Evolutionary conservation across 2,113 vertebrate genomes (phyloP), one percentile per base, ranked within the genome.

Genomic region (Opisthocomus hoazin): DNA sequence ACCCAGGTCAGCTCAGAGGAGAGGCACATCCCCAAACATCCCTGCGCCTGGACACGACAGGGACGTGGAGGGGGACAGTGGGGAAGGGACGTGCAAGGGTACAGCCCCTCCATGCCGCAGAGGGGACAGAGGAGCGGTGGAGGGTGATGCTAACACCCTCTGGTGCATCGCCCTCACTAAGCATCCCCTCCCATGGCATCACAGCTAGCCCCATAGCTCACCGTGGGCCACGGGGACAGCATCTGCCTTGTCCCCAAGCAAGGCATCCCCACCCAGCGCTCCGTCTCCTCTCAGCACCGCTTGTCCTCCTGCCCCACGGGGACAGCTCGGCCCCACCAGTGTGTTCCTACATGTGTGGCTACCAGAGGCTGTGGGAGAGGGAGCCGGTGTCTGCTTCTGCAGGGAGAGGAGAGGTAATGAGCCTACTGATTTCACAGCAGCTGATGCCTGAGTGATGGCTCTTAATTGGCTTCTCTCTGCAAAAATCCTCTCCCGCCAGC

Each of bases 381-480:
- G 61, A 85, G 41, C 27, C 70, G 56, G 32, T 83, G 41, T 23
- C 65, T 87, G 45, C 1, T 0, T 88, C 82, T 80, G 45, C 3
- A 1, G 43, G 71, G 92, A 93, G 74, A 94, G 61, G 29, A 86
- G 74, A 63, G 63, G 70, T 94, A 95, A 95, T 50, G 70, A 96
- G 73, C 77, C n/a, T 93, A 70, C 83, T 69, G 51, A 54, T 89
- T 84, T 94, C 56, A 24, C 66, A 90, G 85, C 56, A 92, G 69
- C 87, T 85, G 85, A 71, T 85, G 70, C 73, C 82, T 74, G 77
- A 93, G 37, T 77, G 70, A 79, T 69, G 73, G 48, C 66, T 94
- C 66, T 84, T 96, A 97, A 90, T 89, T 96, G 93, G 85, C 61
- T 94, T 90, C 78, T 94, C 57, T 86, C 88, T 80, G 46, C 85